Evolutionary conservation across 2,888 invertebrate genomes (phyloP).

Genomic region (Theretra japonica): DNA sequence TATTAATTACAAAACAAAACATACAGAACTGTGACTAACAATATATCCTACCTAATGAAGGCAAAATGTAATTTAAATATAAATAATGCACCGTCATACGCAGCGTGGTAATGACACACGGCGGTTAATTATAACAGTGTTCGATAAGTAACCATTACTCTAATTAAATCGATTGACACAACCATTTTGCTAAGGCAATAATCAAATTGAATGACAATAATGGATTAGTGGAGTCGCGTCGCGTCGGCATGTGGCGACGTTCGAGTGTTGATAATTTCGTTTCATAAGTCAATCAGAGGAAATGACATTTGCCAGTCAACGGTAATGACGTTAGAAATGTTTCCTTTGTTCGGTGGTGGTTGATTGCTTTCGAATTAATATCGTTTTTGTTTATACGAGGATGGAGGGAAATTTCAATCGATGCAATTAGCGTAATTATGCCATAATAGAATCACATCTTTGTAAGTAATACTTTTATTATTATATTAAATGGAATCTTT

Average conservation of each 20-base stretch:
- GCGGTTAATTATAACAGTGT: neutral
- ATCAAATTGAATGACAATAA: slow-evolving; percentile 49
- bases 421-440: neutral
- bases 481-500: too few species aligned
- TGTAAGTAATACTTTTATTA: too few species aligned
- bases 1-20: too few species aligned
- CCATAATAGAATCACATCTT: neutral
- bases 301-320: slow-evolving; percentile 16
- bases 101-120: neutral
- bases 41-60: neutral
- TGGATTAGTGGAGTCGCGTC: slow-evolving; percentile 41
- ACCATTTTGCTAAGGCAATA: slow-evolving; percentile 36
- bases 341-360: neutral
- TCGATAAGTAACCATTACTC: slow-evolving; percentile 43
- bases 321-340: slow-evolving; percentile 18
- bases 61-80: neutral
- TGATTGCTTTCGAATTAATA: slow-evolving; percentile 9
- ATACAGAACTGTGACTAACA: neutral
- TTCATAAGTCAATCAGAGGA: neutral
- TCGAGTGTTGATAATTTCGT: slow-evolving; percentile 26
- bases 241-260: slow-evolving; percentile 12
- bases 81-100: neutral
- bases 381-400: neutral
- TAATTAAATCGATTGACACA: slow-evolving; percentile 43
- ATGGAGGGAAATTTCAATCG: neutral